A percentile compares a stretch with the other conserved stretches of the same genome.
phyloP scores from a whole-genome alignment of 2,888 invertebrate genomes.

The Trichogramma dendrolimi region DNA sequence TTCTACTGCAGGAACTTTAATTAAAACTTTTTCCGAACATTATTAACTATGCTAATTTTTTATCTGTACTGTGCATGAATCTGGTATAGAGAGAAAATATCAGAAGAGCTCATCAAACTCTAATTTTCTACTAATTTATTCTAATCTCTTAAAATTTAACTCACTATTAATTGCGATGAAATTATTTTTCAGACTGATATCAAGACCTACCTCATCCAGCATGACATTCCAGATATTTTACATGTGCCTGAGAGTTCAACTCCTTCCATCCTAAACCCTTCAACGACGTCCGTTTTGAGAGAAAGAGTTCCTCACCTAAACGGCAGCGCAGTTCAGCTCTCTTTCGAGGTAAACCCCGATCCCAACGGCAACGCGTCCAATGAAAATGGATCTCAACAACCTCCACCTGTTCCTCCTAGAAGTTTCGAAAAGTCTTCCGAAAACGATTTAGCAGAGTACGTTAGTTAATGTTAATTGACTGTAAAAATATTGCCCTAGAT shows the following conservation, averaged over 20 bases:
- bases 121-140: too few relatives aligned
- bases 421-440: slow-evolving; percentile 49
- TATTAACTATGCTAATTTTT: too few relatives aligned
- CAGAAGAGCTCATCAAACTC: too few relatives aligned
- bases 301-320: slow-evolving; percentile 42
- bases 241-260: slow-evolving; percentile 42
- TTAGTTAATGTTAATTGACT: background rate
- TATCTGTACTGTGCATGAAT: too few relatives aligned
- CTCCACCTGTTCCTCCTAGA: slow-evolving; percentile 46
- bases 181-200: slow-evolving; percentile 48
- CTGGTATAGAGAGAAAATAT: too few relatives aligned
- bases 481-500: background rate
- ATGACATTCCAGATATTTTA: slow-evolving; percentile 56
- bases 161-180: background rate
- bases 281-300: slow-evolving; percentile 22
- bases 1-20: too few relatives aligned
- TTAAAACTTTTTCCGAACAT: too few relatives aligned
- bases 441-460: slow-evolving; percentile 44
- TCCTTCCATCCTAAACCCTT: slow-evolving; percentile 22
- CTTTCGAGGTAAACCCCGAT: slow-evolving; percentile 38
- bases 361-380: slow-evolving; percentile 50
- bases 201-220: slow-evolving; percentile 54
- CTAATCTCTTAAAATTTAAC: too few relatives aligned
- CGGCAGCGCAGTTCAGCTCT: slow-evolving; percentile 37
- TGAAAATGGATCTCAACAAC: slow-evolving; percentile 39